phyloP scores from a whole-genome alignment of 2,113 vertebrate genomes.

The Ceratotherium simum region DNA sequence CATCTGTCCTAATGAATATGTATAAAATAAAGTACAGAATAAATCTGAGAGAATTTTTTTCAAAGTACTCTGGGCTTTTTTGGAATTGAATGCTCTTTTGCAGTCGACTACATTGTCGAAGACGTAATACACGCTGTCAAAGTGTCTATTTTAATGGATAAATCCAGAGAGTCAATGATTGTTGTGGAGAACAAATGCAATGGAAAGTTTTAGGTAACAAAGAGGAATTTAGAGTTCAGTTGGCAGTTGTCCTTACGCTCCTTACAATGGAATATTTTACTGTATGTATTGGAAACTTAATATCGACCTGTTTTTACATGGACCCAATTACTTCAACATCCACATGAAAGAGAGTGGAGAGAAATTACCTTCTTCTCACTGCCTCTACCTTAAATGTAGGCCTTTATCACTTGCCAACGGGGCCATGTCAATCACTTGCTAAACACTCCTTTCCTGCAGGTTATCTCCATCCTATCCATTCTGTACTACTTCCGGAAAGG shows the following conservation, averaged over 20 bases:
- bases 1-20: slow-evolving; percentile 33
- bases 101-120: slow-evolving; percentile 50
- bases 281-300: not conserved
- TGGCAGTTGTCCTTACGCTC: not conserved
- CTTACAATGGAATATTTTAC: not conserved
- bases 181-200: not conserved
- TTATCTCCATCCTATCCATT: not conserved
- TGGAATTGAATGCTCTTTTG: not conserved
- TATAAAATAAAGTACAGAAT: slow-evolving; percentile 16
- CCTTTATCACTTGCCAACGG: not conserved
- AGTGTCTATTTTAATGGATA: not conserved
- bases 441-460: not conserved
- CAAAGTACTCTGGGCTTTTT: not conserved
- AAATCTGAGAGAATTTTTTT: not conserved
- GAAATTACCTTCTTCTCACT: not conserved
- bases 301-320: not conserved
- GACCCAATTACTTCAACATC: not conserved
- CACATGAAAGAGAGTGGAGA: not conserved
- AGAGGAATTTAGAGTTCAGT: not conserved
- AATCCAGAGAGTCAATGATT: not conserved
- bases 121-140: not conserved
- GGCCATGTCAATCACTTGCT: not conserved
- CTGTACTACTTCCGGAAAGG: too few species aligned
- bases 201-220: slow-evolving; percentile 41
- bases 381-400: not conserved